These are phyloP conservation scores for Pseudomyrmex concolor DNA, from an alignment of 1,140 invertebrate species.

Conservation along the genomic window DNA sequence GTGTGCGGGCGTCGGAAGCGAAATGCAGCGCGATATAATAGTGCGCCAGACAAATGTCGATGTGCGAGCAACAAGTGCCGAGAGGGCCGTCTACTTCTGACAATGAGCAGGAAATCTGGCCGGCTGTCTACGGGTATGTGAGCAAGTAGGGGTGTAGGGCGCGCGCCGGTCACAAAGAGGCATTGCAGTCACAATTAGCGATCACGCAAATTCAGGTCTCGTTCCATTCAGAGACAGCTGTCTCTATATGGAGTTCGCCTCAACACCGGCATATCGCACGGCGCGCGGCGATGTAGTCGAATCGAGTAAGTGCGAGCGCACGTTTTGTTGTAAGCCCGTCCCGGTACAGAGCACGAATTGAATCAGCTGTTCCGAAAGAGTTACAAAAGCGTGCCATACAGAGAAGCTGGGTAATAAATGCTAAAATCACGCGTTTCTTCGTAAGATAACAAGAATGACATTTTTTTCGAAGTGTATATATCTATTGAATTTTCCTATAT, in stretches of 20 bases:
- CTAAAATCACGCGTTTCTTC: background rate
- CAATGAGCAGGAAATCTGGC: conserved; percentile 74
- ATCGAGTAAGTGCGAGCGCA: background rate
- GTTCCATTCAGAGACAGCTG: conserved; percentile 52
- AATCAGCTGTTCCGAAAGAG: conserved; percentile 17
- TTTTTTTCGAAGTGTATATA: background rate
- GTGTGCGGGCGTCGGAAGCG: conserved; percentile 55
- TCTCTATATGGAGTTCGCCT: background rate
- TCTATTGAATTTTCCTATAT: background rate
- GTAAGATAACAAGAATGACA: too few relatives aligned
- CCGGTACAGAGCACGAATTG: background rate
- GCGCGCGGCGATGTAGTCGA: conserved; percentile 15
- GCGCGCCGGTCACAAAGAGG: conserved; percentile 44
- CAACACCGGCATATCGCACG: background rate
- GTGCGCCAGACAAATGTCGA: conserved; percentile 72
- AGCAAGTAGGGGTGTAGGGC: conserved; percentile 10
- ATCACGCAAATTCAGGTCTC: conserved; percentile 65
- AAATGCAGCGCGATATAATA: conserved; percentile 67
- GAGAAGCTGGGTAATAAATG: background rate
- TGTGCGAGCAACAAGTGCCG: conserved; percentile 73
- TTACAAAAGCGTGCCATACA: background rate
- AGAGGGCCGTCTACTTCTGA: conserved; percentile 73
- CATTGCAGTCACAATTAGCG: conserved; percentile 63
- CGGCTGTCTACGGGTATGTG: conserved; percentile 61
- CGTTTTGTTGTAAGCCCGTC: conserved; percentile 1